phyloP scores from a whole-genome alignment of 2,888 invertebrate species.

The Cristatella mucedo region DNA sequence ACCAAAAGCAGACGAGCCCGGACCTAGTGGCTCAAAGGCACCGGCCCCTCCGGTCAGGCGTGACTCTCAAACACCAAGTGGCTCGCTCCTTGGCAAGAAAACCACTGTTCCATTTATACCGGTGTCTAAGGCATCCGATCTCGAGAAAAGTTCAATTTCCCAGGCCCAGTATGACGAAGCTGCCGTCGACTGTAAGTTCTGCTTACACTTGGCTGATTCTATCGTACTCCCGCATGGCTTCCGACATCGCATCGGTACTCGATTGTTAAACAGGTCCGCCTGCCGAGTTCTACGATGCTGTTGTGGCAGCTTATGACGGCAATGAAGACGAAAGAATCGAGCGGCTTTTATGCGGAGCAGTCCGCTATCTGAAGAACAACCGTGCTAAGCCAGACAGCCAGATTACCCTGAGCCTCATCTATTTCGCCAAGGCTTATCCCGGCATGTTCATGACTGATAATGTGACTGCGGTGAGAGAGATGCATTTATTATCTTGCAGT shows the following conservation, averaged over 20 bases:
- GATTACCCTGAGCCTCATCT: conserved; percentile 57
- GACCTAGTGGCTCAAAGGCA: too few relatives aligned
- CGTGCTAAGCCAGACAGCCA: conserved; percentile 65
- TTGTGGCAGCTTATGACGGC: conserved; percentile 57
- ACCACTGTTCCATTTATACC: background rate
- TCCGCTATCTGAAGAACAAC: conserved; percentile 58
- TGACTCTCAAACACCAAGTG: too few relatives aligned
- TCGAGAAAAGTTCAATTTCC: too few relatives aligned
- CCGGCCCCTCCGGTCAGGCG: too few relatives aligned
- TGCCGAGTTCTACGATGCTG: conserved; percentile 56
- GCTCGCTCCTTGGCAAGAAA: conserved; percentile 1
- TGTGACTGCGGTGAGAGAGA: conserved; percentile 37
- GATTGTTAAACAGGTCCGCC: conserved; percentile 48
- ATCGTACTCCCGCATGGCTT: background rate
- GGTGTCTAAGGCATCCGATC: too few relatives aligned
- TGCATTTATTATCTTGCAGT: background rate
- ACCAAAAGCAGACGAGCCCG: too few relatives aligned
- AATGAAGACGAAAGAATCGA: conserved; percentile 57
- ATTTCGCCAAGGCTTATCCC: conserved; percentile 63
- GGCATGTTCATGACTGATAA: conserved; percentile 41
- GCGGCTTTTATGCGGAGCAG: conserved; percentile 71
- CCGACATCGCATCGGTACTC: background rate
- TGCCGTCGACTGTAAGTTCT: conserved; percentile 48
- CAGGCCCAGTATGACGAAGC: conserved; percentile 39
- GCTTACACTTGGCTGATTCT: conserved; percentile 1